Evolutionary conservation across 1,140 invertebrate species (phyloP).

Genomic region (Diachasma alloeum): DNA sequence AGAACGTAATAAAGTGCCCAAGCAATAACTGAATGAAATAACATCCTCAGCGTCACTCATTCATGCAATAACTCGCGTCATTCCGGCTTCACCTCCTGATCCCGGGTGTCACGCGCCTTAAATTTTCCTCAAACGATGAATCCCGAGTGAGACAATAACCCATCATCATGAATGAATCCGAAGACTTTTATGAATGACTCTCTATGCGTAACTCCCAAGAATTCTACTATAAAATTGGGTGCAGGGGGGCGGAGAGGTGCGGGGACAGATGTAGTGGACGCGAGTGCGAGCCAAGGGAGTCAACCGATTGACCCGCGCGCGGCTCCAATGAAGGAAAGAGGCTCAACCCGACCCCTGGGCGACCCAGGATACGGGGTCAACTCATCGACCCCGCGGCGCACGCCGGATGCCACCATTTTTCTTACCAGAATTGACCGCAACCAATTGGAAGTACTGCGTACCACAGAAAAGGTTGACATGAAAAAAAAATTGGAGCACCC

Average conservation of each 20-base stretch:
- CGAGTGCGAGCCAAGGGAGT: slow-evolving; percentile 41
- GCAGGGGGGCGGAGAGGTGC: slow-evolving; percentile 34
- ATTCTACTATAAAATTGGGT: slow-evolving; percentile 25
- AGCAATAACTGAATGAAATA: background rate
- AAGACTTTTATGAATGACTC: background rate
- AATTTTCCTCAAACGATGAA: background rate
- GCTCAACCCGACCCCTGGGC: slow-evolving; percentile 26
- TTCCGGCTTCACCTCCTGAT: background rate
- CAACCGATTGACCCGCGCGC: slow-evolving; percentile 46
- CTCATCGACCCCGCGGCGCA: slow-evolving; percentile 52
- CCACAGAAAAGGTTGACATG: slow-evolving; percentile 21
- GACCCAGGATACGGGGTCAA: slow-evolving; percentile 57
- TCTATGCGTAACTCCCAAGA: slow-evolving; percentile 24
- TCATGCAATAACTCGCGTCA: slow-evolving; percentile 4
- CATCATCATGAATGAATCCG: background rate
- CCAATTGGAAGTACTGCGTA: slow-evolving; percentile 38
- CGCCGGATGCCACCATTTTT: slow-evolving; percentile 57
- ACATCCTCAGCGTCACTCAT: background rate
- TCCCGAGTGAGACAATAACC: background rate
- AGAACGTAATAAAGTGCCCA: background rate
- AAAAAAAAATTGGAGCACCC: background rate
- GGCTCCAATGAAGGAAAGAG: slow-evolving; percentile 43
- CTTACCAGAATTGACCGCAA: slow-evolving; percentile 45
- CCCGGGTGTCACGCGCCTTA: background rate
- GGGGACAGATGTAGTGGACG: slow-evolving; percentile 50